phyloP scores from a whole-genome alignment of 2,113 vertebrate genomes.

The Scopus umbretta region DNA sequence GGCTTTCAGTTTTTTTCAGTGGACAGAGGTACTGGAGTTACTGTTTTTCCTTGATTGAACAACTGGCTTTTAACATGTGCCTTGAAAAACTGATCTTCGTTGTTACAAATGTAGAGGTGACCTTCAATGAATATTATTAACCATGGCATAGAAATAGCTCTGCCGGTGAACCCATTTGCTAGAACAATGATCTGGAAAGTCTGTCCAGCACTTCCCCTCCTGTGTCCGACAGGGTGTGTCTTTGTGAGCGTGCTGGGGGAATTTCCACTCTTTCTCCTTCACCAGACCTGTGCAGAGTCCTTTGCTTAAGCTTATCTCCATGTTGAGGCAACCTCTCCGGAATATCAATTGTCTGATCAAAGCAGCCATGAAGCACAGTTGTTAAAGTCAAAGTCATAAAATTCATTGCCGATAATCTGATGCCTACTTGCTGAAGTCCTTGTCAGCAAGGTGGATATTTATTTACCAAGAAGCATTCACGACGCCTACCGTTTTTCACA shows the following conservation, averaged over 20 bases:
- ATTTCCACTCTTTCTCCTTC: conserved; percentile 37
- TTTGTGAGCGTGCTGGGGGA: not conserved
- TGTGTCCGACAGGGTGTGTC: not conserved
- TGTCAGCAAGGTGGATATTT: not conserved
- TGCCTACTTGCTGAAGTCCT: not conserved
- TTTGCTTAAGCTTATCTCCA: conserved; percentile 9
- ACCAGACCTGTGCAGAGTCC: not conserved
- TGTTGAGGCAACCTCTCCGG: not conserved
- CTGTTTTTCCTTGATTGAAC: not conserved
- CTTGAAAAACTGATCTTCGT: not conserved
- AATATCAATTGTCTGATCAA: conserved; percentile 61
- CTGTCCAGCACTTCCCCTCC: not conserved
- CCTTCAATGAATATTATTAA: not conserved
- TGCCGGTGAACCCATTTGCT: not conserved
- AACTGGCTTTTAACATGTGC: not conserved
- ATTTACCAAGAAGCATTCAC: not conserved
- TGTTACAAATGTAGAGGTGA: conserved; percentile 7
- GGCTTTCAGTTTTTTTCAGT: not conserved
- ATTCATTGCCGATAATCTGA: not conserved
- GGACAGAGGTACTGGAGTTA: not conserved
- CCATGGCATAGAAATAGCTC: not conserved
- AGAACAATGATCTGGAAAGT: conserved; percentile 33
- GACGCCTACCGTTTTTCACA: not conserved
- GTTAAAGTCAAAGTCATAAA: conserved; percentile 50
- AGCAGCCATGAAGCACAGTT: conserved; percentile 16